These are phyloP conservation scores for Bombus waltoni DNA, from an alignment of 1,140 invertebrate genomes.

Conservation along the genomic window DNA sequence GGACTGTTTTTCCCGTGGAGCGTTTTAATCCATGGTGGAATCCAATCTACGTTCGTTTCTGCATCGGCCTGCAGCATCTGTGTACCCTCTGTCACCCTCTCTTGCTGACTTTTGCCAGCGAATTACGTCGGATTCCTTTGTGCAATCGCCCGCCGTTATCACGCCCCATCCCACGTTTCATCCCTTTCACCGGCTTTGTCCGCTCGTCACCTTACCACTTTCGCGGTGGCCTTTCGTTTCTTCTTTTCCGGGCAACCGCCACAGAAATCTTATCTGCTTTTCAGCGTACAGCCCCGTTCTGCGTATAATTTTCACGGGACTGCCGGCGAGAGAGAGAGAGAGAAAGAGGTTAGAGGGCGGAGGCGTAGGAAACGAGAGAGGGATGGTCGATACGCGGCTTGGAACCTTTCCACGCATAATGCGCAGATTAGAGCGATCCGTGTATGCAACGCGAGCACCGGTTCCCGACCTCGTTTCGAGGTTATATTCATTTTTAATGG, in stretches of 20 bases:
- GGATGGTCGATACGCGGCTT: conserved; percentile 44
- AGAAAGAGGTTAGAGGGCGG: background rate
- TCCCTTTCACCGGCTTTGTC: conserved; percentile 21
- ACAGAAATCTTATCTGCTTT: conserved; percentile 40
- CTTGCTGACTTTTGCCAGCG: conserved; percentile 35
- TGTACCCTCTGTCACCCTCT: conserved; percentile 5
- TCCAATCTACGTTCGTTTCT: conserved; percentile 20
- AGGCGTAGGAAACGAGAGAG: background rate
- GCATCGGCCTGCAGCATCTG: background rate
- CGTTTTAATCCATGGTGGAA: background rate
- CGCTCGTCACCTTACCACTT: conserved; percentile 20
- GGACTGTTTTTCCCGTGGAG: background rate
- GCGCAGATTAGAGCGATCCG: conserved; percentile 48
- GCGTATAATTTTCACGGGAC: conserved; percentile 42
- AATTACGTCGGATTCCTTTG: conserved; percentile 68
- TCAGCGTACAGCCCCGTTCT: background rate
- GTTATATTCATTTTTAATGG: conserved; percentile 54
- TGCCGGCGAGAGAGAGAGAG: background rate
- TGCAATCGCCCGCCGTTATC: conserved; percentile 59
- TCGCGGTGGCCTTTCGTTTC: conserved; percentile 11
- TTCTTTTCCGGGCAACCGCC: conserved; percentile 22
- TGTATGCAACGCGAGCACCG: conserved; percentile 9
- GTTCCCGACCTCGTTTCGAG: conserved; percentile 25
- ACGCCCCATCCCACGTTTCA: conserved; percentile 3
- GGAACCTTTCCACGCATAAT: conserved; percentile 56